These are phyloP conservation scores for Scolopax rusticola DNA, from an alignment of 2,797 vertebrate genomes.

Conservation along the genomic window DNA sequence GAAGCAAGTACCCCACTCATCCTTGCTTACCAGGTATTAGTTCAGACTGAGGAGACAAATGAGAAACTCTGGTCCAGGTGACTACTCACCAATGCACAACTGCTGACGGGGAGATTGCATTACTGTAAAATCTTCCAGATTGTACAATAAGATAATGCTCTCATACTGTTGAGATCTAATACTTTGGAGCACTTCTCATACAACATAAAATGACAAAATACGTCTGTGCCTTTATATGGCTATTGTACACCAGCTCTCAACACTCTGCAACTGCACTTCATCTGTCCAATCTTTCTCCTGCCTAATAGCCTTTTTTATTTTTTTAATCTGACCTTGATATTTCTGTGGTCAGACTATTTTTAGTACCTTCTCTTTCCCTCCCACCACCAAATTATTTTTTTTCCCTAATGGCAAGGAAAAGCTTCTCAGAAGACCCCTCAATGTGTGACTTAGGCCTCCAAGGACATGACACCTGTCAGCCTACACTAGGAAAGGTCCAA, in stretches of 20 bases:
- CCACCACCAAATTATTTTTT: neutral
- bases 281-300: neutral
- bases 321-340: neutral
- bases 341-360: neutral
- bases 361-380: neutral
- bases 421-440: neutral
- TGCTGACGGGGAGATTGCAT: neutral
- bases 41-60: neutral
- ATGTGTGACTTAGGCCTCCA: neutral
- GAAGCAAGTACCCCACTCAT: neutral
- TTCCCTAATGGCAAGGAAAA: neutral
- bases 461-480: neutral
- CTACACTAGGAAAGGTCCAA: neutral
- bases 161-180: neutral
- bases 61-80: neutral
- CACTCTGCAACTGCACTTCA: neutral
- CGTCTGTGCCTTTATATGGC: neutral
- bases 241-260: neutral
- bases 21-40: neutral
- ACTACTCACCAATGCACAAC: neutral
- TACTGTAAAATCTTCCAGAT: neutral
- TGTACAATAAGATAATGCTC: neutral
- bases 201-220: neutral
- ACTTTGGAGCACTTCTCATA: neutral
- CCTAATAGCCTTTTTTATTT: neutral